Conservation (phyloP, 1,140 invertebrate genomes). For the Thereuonema tuberculata region DNA sequence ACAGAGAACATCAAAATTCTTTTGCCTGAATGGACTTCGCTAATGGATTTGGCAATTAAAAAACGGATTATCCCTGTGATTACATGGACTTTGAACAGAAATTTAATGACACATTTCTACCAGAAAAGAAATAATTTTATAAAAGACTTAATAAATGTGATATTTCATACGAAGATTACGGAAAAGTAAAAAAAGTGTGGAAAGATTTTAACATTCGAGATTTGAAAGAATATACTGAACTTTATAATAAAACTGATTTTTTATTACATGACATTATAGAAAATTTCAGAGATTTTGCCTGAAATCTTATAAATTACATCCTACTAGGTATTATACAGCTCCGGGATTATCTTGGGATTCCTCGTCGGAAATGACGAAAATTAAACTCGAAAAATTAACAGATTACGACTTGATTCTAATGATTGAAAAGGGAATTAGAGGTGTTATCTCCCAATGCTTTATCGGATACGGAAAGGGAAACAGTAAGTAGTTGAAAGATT, state of each 20-base stretch:
- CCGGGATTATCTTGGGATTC: slow-evolving; percentile 23
- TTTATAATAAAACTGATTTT: slow-evolving; percentile 13
- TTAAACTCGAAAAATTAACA: too few relatives aligned
- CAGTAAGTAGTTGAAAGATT: too few relatives aligned
- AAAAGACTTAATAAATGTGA: slow-evolving; percentile 14
- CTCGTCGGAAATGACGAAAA: background rate
- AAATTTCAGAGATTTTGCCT: background rate
- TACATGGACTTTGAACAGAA: slow-evolving; percentile 20
- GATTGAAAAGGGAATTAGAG: too few relatives aligned
- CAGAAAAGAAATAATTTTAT: slow-evolving; percentile 20
- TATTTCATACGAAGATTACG: slow-evolving; percentile 18
- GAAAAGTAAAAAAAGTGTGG: slow-evolving; percentile 18
- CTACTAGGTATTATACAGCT: slow-evolving; percentile 21
- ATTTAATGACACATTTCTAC: slow-evolving; percentile 21
- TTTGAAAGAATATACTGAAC: slow-evolving; percentile 21
- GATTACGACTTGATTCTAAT: too few relatives aligned
- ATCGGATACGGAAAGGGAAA: too few relatives aligned
- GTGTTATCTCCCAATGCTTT: too few relatives aligned
- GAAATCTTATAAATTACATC: slow-evolving; percentile 20
- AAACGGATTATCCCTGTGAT: slow-evolving; percentile 26
- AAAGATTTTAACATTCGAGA: slow-evolving; percentile 15
- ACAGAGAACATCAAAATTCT: slow-evolving; percentile 11
- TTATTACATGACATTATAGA: background rate
- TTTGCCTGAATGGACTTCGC: slow-evolving; percentile 9
- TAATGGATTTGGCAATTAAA: too few relatives aligned